Percentiles rank a stretch among this genome's conserved stretches.
Conservation (phyloP, 2,113 vertebrate species). For the Pteronura brasiliensis region DNA sequence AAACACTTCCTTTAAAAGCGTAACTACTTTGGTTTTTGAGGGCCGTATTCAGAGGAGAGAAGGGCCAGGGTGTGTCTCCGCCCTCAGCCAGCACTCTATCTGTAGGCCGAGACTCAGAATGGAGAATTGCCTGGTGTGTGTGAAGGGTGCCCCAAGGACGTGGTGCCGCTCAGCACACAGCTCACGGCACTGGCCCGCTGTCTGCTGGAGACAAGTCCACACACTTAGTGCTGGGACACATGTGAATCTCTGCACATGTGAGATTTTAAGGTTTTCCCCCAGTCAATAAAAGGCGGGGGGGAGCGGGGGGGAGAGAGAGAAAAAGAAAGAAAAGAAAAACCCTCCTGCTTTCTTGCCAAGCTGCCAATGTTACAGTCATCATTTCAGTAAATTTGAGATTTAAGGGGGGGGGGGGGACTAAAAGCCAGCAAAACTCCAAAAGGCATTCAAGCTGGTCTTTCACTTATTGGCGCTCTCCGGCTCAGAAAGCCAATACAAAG, state of each 20-base stretch:
- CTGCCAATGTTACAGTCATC: neutral
- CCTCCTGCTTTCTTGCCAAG: neutral
- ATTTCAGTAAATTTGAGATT: neutral
- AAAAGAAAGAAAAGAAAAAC: neutral
- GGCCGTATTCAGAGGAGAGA: neutral
- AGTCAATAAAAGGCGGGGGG: neutral
- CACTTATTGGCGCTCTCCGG: neutral
- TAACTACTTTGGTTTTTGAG: neutral
- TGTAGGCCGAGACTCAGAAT: neutral
- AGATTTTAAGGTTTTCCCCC: neutral
- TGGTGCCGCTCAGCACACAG: neutral
- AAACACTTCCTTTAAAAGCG: neutral
- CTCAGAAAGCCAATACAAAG: neutral
- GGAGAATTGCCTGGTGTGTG: accelerated
- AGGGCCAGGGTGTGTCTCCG: neutral
- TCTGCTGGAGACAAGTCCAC: neutral
- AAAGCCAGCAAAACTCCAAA: neutral
- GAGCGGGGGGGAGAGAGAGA: too few species aligned
- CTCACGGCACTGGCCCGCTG: neutral
- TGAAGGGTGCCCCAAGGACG: neutral
- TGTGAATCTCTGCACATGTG: neutral
- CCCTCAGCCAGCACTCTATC: neutral
- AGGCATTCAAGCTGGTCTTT: neutral
- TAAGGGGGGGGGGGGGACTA: neutral
- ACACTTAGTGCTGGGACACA: neutral